Evolutionary conservation across 2,797 vertebrate species (phyloP).

Genomic region (Paramormyrops hopkinsi): DNA sequence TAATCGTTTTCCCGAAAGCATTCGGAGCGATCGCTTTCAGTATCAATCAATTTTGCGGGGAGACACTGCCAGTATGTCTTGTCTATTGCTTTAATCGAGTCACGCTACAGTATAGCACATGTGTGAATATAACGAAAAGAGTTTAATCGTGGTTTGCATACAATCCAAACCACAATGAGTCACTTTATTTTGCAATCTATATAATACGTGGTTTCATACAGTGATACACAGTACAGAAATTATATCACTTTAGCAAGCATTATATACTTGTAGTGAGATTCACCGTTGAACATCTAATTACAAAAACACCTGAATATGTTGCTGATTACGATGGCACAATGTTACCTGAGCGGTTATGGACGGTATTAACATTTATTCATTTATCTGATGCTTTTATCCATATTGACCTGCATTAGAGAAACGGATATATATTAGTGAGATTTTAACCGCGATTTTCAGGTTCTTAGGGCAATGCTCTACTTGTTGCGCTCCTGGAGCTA

Average conservation of each 20-base stretch:
- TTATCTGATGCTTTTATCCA: background rate
- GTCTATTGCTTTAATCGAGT: background rate
- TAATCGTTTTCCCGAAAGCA: background rate
- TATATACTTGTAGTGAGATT: background rate
- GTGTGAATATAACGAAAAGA: background rate
- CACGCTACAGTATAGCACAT: background rate
- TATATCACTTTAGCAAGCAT: background rate
- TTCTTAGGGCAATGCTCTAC: background rate
- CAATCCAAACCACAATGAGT: background rate
- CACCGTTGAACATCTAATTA: background rate
- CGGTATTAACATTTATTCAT: background rate
- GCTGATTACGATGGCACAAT: background rate
- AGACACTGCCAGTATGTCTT: background rate
- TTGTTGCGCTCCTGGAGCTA: background rate
- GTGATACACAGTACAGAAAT: background rate
- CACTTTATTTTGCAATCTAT: background rate
- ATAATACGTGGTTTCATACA: background rate
- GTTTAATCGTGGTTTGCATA: background rate
- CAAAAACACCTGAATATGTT: background rate
- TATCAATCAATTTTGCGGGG: background rate
- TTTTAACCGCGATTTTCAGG: background rate
- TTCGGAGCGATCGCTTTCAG: background rate
- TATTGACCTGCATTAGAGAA: background rate
- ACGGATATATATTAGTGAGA: background rate
- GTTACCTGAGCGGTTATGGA: background rate